Conservation (phyloP, 2,888 invertebrate genomes). For the Timema cristinae region DNA sequence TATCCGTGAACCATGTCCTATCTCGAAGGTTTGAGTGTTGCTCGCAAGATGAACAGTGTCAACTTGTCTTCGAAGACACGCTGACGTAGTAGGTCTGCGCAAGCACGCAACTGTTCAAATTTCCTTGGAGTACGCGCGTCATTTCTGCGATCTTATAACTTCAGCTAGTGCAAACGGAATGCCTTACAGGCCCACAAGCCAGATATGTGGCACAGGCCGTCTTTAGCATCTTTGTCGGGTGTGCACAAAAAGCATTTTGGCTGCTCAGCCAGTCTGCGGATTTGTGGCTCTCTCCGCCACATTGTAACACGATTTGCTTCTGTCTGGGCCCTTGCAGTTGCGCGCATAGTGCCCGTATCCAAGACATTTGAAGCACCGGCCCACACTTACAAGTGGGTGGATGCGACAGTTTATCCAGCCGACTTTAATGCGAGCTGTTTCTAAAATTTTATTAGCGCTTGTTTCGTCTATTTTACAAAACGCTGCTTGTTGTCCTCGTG, state of each 20-base stretch:
- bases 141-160: neutral
- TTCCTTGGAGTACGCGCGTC: conserved; percentile 9
- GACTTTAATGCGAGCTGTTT: neutral
- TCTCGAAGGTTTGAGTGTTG: neutral
- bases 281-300: conserved; percentile 5
- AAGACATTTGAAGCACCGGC: neutral
- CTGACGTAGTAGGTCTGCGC: neutral
- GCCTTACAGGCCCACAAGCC: neutral
- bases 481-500: neutral
- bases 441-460: neutral
- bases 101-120: neutral
- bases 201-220: neutral
- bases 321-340: neutral
- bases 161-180: neutral
- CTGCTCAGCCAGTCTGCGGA: conserved; percentile 5
- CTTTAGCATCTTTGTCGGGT: too few relatives aligned
- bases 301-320: conserved; percentile 7
- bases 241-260: neutral
- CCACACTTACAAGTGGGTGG: neutral
- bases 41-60: neutral
- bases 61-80: conserved; percentile 5
- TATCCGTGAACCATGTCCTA: neutral
- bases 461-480: neutral
- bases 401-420: neutral
- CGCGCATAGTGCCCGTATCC: neutral